These are phyloP conservation scores for Agapornis canus DNA, from an alignment of 2,797 vertebrate species.

Conservation along the genomic window DNA sequence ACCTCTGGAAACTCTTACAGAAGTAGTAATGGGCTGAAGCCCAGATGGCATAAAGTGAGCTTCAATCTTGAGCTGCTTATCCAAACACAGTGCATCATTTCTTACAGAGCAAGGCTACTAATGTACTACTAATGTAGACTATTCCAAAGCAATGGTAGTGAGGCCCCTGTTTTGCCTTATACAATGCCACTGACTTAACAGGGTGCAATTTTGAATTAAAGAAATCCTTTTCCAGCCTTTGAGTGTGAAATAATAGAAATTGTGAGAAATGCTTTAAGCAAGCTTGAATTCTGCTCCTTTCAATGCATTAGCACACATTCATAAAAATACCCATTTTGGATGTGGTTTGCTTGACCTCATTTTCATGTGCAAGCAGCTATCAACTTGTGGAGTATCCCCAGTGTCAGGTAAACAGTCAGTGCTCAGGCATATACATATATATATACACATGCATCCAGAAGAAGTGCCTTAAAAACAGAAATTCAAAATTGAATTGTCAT, in stretches of 20 bases:
- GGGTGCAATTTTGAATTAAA: not conserved
- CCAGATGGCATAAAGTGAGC: not conserved
- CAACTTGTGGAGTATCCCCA: not conserved
- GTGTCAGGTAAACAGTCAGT: not conserved
- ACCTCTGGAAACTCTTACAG: not conserved
- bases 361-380: not conserved
- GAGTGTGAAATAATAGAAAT: not conserved
- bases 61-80: not conserved
- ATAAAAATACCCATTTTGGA: rapidly evolving
- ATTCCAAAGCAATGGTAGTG: not conserved
- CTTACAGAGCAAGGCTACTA: not conserved
- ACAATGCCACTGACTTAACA: not conserved
- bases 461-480: not conserved
- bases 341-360: not conserved
- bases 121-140: not conserved
- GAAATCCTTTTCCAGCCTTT: not conserved
- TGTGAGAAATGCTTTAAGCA: not conserved
- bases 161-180: not conserved
- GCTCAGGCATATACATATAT: not conserved
- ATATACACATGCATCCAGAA: not conserved
- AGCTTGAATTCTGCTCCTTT: not conserved
- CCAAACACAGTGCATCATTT: not conserved
- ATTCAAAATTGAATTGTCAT: not conserved
- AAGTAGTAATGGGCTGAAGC: not conserved
- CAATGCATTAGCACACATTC: not conserved